phyloP scores from a whole-genome alignment of 2,888 invertebrate species.

The Oxytorus armatus region DNA sequence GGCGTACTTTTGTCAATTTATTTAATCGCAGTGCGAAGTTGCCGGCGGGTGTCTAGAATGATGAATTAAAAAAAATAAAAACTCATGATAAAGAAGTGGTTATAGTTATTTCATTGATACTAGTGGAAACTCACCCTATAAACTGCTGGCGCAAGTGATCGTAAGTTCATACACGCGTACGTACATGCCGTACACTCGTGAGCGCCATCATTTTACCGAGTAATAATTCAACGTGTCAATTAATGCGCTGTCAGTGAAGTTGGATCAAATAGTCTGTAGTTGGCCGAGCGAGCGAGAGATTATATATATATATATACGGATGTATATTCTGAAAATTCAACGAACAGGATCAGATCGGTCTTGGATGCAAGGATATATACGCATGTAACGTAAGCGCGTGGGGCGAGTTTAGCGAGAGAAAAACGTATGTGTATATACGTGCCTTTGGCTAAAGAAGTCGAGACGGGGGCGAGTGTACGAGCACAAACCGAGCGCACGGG shows the following conservation, averaged over 20 bases:
- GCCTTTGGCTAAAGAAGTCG: conserved; percentile 43
- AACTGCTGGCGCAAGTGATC: not conserved
- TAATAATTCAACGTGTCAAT: conserved; percentile 50
- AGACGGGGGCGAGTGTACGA: conserved; percentile 53
- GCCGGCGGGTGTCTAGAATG: too few relatives aligned
- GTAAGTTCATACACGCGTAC: not conserved
- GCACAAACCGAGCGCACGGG: conserved; percentile 39
- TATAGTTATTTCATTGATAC: not conserved
- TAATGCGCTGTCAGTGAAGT: conserved; percentile 15
- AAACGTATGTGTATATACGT: too few relatives aligned
- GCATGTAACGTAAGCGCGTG: conserved; percentile 3
- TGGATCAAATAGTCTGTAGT: not conserved
- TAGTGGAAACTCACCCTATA: not conserved
- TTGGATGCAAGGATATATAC: conserved; percentile 32
- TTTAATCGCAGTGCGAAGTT: too few relatives aligned
- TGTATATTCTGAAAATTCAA: conserved; percentile 39
- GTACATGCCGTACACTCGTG: not conserved
- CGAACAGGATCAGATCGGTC: conserved; percentile 44
- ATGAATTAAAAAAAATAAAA: too few relatives aligned
- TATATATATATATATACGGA: not conserved
- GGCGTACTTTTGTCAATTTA: not conserved
- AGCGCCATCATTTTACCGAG: conserved; percentile 24
- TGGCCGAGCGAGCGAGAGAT: not conserved
- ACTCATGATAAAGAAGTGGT: not conserved
- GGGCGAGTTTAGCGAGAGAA: conserved; percentile 42